phyloP scores from a whole-genome alignment of 2,888 invertebrate species.

The Strigamia maritima region DNA sequence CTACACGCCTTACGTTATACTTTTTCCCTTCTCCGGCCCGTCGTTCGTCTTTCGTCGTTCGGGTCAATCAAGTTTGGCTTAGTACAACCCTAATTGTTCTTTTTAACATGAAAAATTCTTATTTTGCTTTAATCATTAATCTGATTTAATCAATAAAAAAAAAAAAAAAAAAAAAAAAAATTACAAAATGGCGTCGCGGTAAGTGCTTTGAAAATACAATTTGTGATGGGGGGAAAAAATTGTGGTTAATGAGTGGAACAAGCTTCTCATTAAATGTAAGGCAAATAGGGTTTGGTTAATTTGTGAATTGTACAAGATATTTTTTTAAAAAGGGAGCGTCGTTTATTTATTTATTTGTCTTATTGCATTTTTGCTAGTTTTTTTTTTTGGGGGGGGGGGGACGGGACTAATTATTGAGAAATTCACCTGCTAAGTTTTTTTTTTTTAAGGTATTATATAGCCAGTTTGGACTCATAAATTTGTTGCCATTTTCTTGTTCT shows the following conservation, averaged over 20 bases:
- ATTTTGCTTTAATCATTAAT: too few species aligned
- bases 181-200: too few species aligned
- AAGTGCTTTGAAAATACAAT: neutral
- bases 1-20: neutral
- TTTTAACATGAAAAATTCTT: too few species aligned
- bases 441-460: neutral
- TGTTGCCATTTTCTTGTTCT: neutral
- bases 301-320: neutral
- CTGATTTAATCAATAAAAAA: too few species aligned
- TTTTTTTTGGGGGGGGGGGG: neutral
- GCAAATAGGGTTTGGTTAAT: neutral
- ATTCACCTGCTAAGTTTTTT: neutral
- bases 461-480: neutral
- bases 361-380: neutral
- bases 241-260: neutral
- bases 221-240: neutral
- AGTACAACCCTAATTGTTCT: too few species aligned
- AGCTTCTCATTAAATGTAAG: neutral
- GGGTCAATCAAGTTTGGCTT: neutral
- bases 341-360: too few species aligned
- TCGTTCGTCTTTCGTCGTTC: too few species aligned
- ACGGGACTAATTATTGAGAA: neutral
- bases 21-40: too few species aligned
- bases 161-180: too few species aligned
- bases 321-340: neutral